Conservation (phyloP, 2,888 invertebrate genomes). For the Troilus luridus region DNA sequence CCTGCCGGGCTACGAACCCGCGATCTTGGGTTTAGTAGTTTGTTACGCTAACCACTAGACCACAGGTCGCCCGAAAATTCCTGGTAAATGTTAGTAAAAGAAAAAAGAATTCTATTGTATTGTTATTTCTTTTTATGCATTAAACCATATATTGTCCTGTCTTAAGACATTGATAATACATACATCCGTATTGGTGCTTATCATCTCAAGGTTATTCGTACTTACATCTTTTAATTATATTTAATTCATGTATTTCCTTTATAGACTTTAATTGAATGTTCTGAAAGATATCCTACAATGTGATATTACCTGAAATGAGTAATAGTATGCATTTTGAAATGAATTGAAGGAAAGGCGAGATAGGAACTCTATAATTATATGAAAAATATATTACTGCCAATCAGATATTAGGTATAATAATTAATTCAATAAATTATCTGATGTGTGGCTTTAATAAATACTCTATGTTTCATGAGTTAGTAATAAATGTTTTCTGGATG, state of each 20-base stretch:
- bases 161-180: neutral
- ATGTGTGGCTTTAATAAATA: constrained; percentile 12
- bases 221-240: neutral
- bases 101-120: neutral
- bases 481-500: constrained; percentile 8
- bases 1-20: too few species aligned
- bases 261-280: neutral
- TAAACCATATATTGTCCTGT: neutral
- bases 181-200: neutral
- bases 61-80: too few species aligned
- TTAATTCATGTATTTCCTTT: neutral
- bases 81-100: neutral
- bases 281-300: neutral
- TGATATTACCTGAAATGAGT: neutral
- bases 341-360: neutral
- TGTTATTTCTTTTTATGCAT: neutral
- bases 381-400: constrained; percentile 5
- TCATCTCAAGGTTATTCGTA: neutral
- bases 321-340: neutral
- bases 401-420: neutral
- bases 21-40: too few species aligned
- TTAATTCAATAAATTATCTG: neutral
- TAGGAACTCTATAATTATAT: neutral
- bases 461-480: constrained; percentile 6
- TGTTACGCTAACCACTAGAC: too few species aligned